Evolutionary conservation across 2,888 invertebrate species (phyloP).

Genomic region (Antheraea assamensis): DNA sequence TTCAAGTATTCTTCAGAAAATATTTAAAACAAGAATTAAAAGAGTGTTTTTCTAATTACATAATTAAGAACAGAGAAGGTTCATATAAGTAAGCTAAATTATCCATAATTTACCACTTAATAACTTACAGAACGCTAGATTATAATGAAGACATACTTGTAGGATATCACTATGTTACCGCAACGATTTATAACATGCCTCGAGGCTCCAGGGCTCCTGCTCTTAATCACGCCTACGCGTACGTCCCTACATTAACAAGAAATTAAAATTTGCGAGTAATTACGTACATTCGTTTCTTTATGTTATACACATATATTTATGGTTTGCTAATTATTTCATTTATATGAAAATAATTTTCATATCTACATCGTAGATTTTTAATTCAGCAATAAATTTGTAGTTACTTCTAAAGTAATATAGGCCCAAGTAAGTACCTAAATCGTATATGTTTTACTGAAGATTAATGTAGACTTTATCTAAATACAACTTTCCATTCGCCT

Average conservation of each 20-base stretch:
- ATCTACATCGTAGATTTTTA: too few relatives aligned
- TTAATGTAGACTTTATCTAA: too few relatives aligned
- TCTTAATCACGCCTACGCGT: constrained; percentile 10
- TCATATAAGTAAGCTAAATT: not conserved
- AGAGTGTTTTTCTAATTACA: too few relatives aligned
- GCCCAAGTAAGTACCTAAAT: too few relatives aligned
- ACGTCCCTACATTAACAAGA: constrained; percentile 2
- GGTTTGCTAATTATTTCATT: not conserved
- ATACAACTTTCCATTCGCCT: too few relatives aligned
- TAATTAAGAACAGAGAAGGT: not conserved
- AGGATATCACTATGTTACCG: constrained; percentile 25
- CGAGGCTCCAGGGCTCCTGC: constrained; percentile 4
- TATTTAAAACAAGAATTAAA: not conserved
- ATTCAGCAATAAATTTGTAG: not conserved
- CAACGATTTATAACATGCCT: constrained; percentile 29
- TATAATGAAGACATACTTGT: constrained; percentile 37
- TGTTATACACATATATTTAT: not conserved
- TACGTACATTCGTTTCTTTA: not conserved
- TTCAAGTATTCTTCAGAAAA: not conserved
- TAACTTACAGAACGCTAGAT: constrained; percentile 29
- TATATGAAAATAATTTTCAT: not conserved
- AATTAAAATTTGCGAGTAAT: constrained; percentile 12
- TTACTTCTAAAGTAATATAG: not conserved
- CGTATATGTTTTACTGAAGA: too few relatives aligned
- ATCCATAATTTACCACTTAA: constrained; percentile 25